Base-by-base conservation (phyloP, 2,113 vertebrate genomes). In the Jacana jacana region DNA sequence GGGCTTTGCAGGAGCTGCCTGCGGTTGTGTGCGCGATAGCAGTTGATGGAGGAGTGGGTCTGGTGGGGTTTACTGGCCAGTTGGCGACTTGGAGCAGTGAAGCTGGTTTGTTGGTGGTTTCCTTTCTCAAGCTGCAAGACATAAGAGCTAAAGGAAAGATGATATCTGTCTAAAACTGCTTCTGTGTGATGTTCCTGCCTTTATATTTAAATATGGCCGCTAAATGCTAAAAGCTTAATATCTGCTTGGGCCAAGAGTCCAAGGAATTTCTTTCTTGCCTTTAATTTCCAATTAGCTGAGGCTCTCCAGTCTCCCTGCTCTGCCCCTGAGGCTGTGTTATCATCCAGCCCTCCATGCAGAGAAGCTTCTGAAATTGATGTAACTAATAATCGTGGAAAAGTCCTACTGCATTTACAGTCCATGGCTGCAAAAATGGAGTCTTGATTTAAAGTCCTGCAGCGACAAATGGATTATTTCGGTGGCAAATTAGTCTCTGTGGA, bases 251-350 rank as follows among this genome's bases (percentile, higher is more conserved):
- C 77, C 76, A 14, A 89, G 69, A 95, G 91, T 69, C 91, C 66
- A 18, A 91, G 85, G 80, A 92, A 82, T 94, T 91, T 40, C 91
- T 81, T 88, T 48, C 86, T 86, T 87, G 92, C 83, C 95, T 93
- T 84, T 96, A 92, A 92, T 95, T 95, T 89, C 92, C 96, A 96
- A 93, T 96, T 96, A 96, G 96, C 94, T 83, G 82, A 94, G 90
- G 77, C 90, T 94, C 82, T 63, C 7, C 12, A 93, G 88, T 46
- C 85, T 82, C 86, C 69, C 65, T 28, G 68, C 93, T 69, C 80
- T 96, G 90, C 76, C 95, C 90, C 82, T 17, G 88, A 88, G 95
- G 95, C 90, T 84, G 10, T 23, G 72, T 72, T 93, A 92, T 93
- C 91, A 61, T 76, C 73, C 54, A 9, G 18, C 65, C 73, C 66